Base-by-base conservation (phyloP, 1,140 invertebrate species). In the Colletes gigas region DNA sequence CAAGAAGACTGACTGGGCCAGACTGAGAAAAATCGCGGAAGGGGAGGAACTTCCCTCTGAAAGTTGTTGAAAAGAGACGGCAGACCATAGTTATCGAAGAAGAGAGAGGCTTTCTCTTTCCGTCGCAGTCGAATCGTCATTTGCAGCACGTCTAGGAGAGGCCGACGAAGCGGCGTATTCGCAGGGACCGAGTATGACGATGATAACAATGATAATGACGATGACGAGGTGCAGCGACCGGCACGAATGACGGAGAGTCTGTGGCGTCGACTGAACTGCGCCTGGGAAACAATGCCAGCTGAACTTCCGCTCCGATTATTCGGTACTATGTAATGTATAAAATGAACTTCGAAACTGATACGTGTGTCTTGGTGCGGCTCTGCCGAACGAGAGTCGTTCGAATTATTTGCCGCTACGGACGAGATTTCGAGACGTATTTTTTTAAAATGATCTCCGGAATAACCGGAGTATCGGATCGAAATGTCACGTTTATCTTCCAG, bases 41-140 rank as follows among this genome's bases (percentile, higher is more conserved):
- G 30, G 19, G 30, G 21, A 3, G 52, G 17, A 57, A 17, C 5
- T 70, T 39, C 54, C 7, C 6, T 12, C 47, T 21, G 52, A 21
- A 55, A 55, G 30, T 69, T 7, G 54, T 39, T 50, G 55, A 52
- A 59, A 44, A n/a, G 52, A 67, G 52, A 67, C 15, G 19, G 68
- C 44, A 59, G 8, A 39, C 3, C 6, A 21, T 21, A 50, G 65
- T 50, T 14, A 62, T 17, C 55, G 30, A 44, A 54, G 19, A 17
- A 44, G n/a, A 50, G 44, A 30, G 21, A 55, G 10, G 71, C 39
- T 41, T 10, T 10, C 1, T 41, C 57, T 62, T 10, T 63, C 60
- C 30, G 78, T 65, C 41, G 41, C 69, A 76, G 71, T 76, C 81
- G 75, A 84, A 87, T 88, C 73, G 83, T 88, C 87, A 88, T 88